Percentiles rank a stretch among this genome's conserved stretches.
These are phyloP conservation scores for Loriculus beryllinus DNA, from an alignment of 2,797 vertebrate genomes.

Conservation along the genomic window DNA sequence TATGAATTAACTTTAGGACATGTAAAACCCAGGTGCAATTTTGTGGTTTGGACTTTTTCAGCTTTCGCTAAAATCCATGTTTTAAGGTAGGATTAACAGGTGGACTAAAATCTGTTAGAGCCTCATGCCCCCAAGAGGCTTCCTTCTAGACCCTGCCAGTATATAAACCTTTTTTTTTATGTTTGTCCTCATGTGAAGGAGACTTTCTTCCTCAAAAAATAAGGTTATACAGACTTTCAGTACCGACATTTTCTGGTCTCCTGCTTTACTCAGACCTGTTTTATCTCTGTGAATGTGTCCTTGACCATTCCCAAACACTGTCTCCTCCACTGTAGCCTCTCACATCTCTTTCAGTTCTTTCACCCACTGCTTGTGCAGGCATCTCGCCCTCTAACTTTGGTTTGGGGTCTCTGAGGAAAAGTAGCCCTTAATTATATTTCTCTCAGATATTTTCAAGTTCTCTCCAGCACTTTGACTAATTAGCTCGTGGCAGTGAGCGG, in stretches of 20 bases:
- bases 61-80: background rate
- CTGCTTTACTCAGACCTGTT: background rate
- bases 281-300: background rate
- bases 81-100: background rate
- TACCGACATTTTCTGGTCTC: background rate
- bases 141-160: background rate
- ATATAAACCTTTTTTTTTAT: background rate
- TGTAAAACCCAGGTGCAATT: background rate
- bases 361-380: background rate
- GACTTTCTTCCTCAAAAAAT: background rate
- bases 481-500: background rate
- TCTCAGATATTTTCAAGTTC: background rate
- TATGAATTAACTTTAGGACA: background rate
- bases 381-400: background rate
- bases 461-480: background rate
- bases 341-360: background rate
- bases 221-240: background rate
- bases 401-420: background rate
- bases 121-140: background rate
- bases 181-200: background rate
- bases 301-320: background rate
- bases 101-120: conserved; percentile 7
- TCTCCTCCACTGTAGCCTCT: background rate
- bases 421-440: background rate
- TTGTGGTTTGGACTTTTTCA: background rate